Percentiles rank a stretch among this genome's conserved stretches.
phyloP scores from a whole-genome alignment of 2,797 vertebrate genomes.

The Valencia hispanica region DNA sequence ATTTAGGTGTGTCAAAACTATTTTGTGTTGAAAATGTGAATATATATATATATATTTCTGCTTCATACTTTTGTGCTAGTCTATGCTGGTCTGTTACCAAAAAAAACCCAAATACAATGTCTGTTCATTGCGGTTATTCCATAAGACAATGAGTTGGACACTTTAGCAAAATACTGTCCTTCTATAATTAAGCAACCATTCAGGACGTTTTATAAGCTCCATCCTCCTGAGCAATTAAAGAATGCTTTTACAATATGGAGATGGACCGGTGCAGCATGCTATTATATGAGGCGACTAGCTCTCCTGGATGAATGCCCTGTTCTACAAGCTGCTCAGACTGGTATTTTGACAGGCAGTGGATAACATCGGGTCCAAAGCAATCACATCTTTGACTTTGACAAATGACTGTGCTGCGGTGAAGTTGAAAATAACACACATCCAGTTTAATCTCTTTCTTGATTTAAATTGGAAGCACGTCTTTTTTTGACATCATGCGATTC shows the following conservation, averaged over 20 bases:
- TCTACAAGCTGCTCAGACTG: conserved; percentile 86
- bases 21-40: too few relatives aligned
- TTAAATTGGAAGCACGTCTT: conserved; percentile 95
- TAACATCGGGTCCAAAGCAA: conserved; percentile 99
- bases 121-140: too few relatives aligned
- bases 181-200: conserved; percentile 56
- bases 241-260: conserved; percentile 63
- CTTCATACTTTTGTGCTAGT: too few relatives aligned
- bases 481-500: conserved; percentile 93
- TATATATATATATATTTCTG: too few relatives aligned
- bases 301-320: conserved; percentile 86
- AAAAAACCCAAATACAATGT: neutral
- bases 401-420: conserved; percentile 94
- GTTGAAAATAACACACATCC: conserved; percentile 99
- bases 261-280: conserved; percentile 80
- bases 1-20: neutral
- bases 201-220: conserved; percentile 49
- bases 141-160: neutral
- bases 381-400: conserved; percentile 99
- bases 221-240: conserved; percentile 57
- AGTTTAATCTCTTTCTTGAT: conserved; percentile 99
- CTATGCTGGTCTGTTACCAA: neutral
- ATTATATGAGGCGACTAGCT: conserved; percentile 77
- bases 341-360: conserved; percentile 98
- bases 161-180: neutral